Evolutionary conservation across 2,797 vertebrate species (phyloP).

Genomic region (Sylvilagus floridanus): DNA sequence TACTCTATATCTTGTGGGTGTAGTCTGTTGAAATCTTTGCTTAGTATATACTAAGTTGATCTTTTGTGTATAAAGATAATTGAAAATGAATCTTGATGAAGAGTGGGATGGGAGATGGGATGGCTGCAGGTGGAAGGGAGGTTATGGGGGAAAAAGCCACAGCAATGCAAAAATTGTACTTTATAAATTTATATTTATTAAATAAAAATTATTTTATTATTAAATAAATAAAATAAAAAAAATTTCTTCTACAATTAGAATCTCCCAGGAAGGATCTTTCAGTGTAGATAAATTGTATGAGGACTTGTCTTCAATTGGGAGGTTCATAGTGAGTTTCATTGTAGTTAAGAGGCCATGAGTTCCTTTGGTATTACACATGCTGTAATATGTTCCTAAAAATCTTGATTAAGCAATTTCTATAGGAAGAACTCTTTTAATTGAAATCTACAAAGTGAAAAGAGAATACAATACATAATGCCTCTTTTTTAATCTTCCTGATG

Average conservation of each 20-base stretch:
- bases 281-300: neutral
- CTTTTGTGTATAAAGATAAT: too few relatives aligned
- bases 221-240: neutral
- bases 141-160: too few relatives aligned
- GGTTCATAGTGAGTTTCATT: neutral
- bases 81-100: too few relatives aligned
- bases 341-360: neutral
- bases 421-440: neutral
- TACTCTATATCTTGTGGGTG: too few relatives aligned
- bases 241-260: neutral
- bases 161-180: too few relatives aligned
- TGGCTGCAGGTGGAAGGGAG: too few relatives aligned
- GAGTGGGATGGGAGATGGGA: too few relatives aligned
- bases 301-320: neutral
- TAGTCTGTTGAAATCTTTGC: too few relatives aligned
- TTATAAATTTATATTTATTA: too few relatives aligned
- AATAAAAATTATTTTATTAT: too few relatives aligned
- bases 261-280: neutral
- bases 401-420: neutral
- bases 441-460: neutral
- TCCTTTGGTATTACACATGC: neutral
- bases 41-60: too few relatives aligned
- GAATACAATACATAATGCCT: too few relatives aligned
- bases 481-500: neutral
- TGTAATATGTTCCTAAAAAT: neutral